A percentile compares a stretch with the other conserved stretches of the same genome.
Evolutionary conservation across 2,113 vertebrate genomes (phyloP).

Genomic region (Tricholaema leucomelas): DNA sequence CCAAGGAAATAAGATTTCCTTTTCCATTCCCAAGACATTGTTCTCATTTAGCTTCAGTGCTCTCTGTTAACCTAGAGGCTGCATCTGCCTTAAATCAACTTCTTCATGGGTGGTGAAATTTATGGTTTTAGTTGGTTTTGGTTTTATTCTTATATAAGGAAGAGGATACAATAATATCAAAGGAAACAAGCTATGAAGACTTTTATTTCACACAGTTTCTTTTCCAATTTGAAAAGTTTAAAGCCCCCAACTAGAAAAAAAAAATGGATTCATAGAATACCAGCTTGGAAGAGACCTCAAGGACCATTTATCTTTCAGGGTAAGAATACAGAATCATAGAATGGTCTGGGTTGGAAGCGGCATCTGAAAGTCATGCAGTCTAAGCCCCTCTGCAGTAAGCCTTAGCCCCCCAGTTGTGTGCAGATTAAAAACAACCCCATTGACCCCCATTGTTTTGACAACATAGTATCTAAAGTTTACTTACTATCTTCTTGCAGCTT

Average conservation of each 20-base stretch:
- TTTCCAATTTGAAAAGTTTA: not conserved
- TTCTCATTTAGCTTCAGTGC: not conserved
- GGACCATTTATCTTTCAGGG: too few relatives aligned
- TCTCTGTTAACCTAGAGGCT: not conserved
- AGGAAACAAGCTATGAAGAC: not conserved
- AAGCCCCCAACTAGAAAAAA: not conserved
- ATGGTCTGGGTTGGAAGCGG: too few relatives aligned
- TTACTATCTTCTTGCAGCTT: too few relatives aligned
- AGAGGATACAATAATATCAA: not conserved
- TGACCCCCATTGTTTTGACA: too few relatives aligned
- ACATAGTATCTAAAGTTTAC: too few relatives aligned
- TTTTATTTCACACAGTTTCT: not conserved
- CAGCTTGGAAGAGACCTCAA: too few relatives aligned
- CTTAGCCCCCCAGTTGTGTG: too few relatives aligned
- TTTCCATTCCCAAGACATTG: not conserved
- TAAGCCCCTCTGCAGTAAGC: too few relatives aligned
- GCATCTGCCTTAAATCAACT: slow-evolving; percentile 43
- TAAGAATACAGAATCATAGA: too few relatives aligned
- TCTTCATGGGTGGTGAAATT: not conserved
- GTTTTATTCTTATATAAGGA: not conserved
- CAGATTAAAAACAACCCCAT: too few relatives aligned
- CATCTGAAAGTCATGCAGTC: too few relatives aligned
- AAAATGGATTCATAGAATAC: not conserved
- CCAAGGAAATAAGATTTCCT: not conserved
- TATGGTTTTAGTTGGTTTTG: not conserved